A percentile compares a stretch with the other conserved stretches of the same genome.
Evolutionary conservation across 1,140 invertebrate species (phyloP).

Genomic region (Drosophila kanapiae): DNA sequence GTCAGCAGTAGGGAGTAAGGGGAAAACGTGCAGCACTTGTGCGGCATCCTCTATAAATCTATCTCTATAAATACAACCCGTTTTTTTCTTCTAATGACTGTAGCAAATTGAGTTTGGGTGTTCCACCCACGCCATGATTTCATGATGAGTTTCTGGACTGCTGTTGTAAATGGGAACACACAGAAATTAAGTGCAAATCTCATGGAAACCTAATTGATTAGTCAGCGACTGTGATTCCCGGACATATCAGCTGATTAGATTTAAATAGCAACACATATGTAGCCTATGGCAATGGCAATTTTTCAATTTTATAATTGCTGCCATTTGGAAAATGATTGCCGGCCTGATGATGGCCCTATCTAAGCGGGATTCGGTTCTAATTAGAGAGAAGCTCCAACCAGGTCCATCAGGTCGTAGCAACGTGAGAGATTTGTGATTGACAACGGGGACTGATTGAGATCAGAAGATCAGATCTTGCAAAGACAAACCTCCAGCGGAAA

Average conservation of each 20-base stretch:
- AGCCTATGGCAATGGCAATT: conserved; percentile 16
- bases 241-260: conserved; percentile 44
- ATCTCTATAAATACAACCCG: conserved; percentile 30
- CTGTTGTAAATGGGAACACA: conserved; percentile 22
- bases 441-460: conserved; percentile 3
- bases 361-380: neutral
- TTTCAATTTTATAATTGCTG: conserved; percentile 46
- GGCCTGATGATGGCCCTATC: conserved; percentile 3
- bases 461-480: neutral
- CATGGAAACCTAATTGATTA: conserved; percentile 47
- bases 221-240: conserved; percentile 36
- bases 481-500: neutral
- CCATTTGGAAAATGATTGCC: conserved; percentile 25
- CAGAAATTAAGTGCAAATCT: conserved; percentile 29
- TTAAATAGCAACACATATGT: neutral
- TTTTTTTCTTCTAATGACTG: conserved; percentile 8
- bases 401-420: neutral
- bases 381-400: neutral
- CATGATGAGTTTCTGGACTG: conserved; percentile 5
- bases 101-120: conserved; percentile 10
- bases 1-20: neutral
- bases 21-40: conserved; percentile 25
- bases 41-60: conserved; percentile 3
- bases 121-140: conserved; percentile 12
- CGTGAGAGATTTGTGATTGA: conserved; percentile 27